A percentile compares a stretch with the other conserved stretches of the same genome.
Evolutionary conservation across 2,797 vertebrate genomes (phyloP).

Genomic region (Darevskia nairensis): DNA sequence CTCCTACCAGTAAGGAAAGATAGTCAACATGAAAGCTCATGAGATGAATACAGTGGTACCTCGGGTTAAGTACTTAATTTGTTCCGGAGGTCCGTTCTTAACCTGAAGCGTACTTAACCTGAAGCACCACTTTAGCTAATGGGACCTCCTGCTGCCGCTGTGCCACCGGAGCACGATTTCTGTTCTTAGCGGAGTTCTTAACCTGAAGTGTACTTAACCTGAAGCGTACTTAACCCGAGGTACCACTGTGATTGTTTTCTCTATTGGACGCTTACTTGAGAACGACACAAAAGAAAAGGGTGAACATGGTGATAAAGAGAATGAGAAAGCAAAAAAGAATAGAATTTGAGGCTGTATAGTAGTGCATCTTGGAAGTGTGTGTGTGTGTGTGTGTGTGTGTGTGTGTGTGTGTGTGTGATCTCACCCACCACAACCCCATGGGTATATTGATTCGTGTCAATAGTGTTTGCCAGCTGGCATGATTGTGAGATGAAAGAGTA

Average conservation of each 20-base stretch:
- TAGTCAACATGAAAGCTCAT: slow-evolving; percentile 44
- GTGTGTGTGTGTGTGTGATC: neutral
- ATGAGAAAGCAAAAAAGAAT: slow-evolving; percentile 45
- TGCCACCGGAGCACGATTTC: too few relatives aligned
- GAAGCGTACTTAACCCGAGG: too few relatives aligned
- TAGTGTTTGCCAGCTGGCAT: neutral
- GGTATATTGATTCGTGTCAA: neutral
- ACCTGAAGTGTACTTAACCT: too few relatives aligned
- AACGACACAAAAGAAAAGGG: slow-evolving; percentile 51
- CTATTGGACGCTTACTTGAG: slow-evolving; percentile 58
- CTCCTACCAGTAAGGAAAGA: neutral
- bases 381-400: too few relatives aligned
- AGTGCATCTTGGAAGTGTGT: neutral
- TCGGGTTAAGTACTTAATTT: too few relatives aligned
- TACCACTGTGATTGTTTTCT: slow-evolving; percentile 54
- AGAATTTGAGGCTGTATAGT: neutral
- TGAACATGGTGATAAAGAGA: slow-evolving; percentile 46
- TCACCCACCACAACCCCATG: neutral
- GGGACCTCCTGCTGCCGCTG: too few relatives aligned
- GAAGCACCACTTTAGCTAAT: too few relatives aligned
- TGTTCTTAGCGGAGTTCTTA: too few relatives aligned
- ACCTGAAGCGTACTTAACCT: too few relatives aligned
- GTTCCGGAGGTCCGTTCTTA: too few relatives aligned
- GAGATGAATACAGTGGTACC: slow-evolving; percentile 49
- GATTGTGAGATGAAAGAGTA: neutral